Percentiles rank a stretch among this genome's conserved stretches.
Evolutionary conservation across 2,888 invertebrate genomes (phyloP).

Genomic region (Branchipolynoe longqiensis): DNA sequence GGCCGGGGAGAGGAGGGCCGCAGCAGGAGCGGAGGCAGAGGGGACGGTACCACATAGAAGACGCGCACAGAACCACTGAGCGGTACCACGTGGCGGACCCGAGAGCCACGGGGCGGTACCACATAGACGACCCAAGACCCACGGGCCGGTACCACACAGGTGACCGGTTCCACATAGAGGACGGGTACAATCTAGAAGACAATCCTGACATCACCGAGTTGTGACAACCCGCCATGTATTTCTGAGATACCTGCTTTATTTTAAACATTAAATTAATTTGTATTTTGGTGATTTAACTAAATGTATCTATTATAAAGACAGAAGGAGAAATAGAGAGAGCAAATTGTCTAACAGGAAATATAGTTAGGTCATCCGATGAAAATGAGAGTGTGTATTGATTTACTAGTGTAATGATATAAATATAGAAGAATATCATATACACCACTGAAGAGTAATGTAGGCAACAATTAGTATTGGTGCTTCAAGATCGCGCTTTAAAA

Average conservation of each 20-base stretch:
- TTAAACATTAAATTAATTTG: background rate
- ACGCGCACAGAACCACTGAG: constrained; percentile 12
- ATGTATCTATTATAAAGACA: background rate
- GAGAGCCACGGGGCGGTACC: too few species aligned
- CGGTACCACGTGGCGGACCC: too few species aligned
- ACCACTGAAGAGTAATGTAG: too few species aligned
- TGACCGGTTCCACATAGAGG: constrained; percentile 4
- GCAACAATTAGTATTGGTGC: too few species aligned
- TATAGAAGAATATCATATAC: background rate
- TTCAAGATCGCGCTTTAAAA: too few species aligned
- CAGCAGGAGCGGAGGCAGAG: too few species aligned
- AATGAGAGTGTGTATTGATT: background rate
- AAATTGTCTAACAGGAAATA: background rate
- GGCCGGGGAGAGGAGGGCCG: too few species aligned
- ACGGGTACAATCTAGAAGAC: background rate
- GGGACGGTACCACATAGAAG: constrained; percentile 9
- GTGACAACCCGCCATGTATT: constrained; percentile 57
- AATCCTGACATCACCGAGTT: constrained; percentile 45
- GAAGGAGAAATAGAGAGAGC: background rate
- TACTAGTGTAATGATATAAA: background rate
- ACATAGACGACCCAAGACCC: too few species aligned
- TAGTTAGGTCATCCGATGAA: background rate
- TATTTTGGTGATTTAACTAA: background rate
- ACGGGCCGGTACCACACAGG: background rate
- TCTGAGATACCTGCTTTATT: constrained; percentile 46